Base-by-base conservation (phyloP, 1,140 invertebrate genomes). In the Cyphomyrmex costatus region DNA sequence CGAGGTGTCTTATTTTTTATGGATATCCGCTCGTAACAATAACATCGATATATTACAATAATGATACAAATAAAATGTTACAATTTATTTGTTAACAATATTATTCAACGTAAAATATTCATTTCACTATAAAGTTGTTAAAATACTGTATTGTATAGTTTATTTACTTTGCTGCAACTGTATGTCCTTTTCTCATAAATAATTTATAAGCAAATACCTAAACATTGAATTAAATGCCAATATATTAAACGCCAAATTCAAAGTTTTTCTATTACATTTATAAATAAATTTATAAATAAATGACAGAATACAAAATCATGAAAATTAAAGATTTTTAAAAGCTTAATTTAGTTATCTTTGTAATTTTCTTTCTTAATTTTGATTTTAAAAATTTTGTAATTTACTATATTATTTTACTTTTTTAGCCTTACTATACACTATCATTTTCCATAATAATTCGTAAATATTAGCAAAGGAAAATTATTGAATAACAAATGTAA, bases 81-180 rank as follows among this genome's bases (percentile, higher is more conserved):
- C 3, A 49, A 49, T 51, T 65, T 33, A 74, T 71, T 71, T 30
- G 16, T 73, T 88, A 88, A 70, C 65, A 68, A 89, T 51, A 51
- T 77, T 77, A n/a, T 77, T 77, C 5, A 60, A 76, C 73, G 42
- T 70, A 51, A 79, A 14, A 68, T 24, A 88, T 63, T 19, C 2
- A 77, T 86, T n/a, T 58, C 33, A 78, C 33, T 51, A 24, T 36
- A 70, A 70, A 30, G 16, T 84, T 88, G 19, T 33, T 51, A 36
- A 58, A 70, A 73, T 68, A 42, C 71, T 76, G 21, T 76, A 66
- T 30, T 1, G 53, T 49, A 16, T 58, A 87, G n/a, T 80, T 65
- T 65, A 19, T 16, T 42, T 10, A 2, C 7, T 68, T 68, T 68
- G 36, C 12, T 53, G 24, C 30, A 58, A 14, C 27, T 74, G 6